phyloP scores from a whole-genome alignment of 2,797 vertebrate genomes.

The Alosa sapidissima region DNA sequence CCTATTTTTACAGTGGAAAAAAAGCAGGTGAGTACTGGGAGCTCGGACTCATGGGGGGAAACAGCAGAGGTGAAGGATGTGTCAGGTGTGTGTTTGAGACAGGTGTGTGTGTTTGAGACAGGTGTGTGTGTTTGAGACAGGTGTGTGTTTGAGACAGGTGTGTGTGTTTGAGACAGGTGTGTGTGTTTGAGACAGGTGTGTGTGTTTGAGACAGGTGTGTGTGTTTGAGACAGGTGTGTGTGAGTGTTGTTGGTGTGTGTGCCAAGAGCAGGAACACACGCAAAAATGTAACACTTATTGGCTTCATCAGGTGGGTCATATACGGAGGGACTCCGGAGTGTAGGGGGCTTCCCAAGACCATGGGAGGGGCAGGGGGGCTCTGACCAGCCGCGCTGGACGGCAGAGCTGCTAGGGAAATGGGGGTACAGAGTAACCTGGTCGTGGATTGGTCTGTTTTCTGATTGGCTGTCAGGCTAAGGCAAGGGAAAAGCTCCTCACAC shows the following conservation, averaged over 20 bases:
- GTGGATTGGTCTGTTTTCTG: constrained; percentile 84
- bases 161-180: background rate
- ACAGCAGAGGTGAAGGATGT: background rate
- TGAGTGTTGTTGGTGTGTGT: too few relatives aligned
- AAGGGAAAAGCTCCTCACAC: constrained; percentile 90
- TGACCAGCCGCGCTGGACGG: constrained; percentile 70
- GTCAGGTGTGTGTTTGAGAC: background rate
- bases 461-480: constrained; percentile 84
- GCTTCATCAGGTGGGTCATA: background rate
- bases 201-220: background rate
- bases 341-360: background rate
- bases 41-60: background rate
- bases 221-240: too few relatives aligned
- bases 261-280: background rate
- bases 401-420: background rate
- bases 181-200: too few relatives aligned
- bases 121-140: constrained; percentile 12
- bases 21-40: constrained; percentile 75
- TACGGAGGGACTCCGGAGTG: background rate
- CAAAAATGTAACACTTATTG: background rate
- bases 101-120: background rate
- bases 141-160: background rate
- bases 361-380: constrained; percentile 32
- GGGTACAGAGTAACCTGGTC: constrained; percentile 47
- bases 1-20: constrained; percentile 88